These are phyloP conservation scores for Cheilosia urbana DNA, from an alignment of 2,888 invertebrate genomes.

Conservation along the genomic window DNA sequence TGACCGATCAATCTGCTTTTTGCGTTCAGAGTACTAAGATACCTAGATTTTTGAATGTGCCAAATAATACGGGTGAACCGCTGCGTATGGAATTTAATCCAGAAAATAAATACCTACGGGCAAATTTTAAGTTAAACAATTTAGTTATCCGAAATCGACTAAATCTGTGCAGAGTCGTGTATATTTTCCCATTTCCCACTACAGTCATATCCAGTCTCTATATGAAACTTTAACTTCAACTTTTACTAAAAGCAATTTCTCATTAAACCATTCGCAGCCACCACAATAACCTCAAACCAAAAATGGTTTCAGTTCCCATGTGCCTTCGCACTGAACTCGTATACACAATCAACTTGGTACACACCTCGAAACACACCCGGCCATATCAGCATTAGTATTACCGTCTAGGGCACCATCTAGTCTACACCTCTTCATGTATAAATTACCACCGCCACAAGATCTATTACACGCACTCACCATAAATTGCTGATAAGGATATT, in stretches of 20 bases:
- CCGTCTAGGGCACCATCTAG: constrained; percentile 13
- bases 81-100: no score
- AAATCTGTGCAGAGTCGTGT: no score
- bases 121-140: no score
- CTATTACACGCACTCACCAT: constrained; percentile 75
- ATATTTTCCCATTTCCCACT: no score
- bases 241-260: constrained; percentile 14
- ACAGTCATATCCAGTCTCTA: no score
- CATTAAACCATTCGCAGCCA: constrained; percentile 24
- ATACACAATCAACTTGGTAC: constrained; percentile 9
- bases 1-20: no score
- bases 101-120: no score
- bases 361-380: background rate
- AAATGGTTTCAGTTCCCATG: constrained; percentile 3
- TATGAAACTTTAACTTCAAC: no score
- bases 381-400: constrained; percentile 8
- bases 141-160: no score
- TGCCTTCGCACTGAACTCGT: background rate
- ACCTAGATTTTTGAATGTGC: no score
- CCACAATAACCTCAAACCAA: constrained; percentile 1
- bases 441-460: constrained; percentile 72
- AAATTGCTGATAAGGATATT: constrained; percentile 75
- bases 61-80: no score
- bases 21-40: no score
- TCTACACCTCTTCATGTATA: constrained; percentile 46